A percentile compares a stretch with the other conserved stretches of the same genome.
These are phyloP conservation scores for Imbricaverruca yamaguchii DNA, from an alignment of 2,888 invertebrate species.

Conservation along the genomic window DNA sequence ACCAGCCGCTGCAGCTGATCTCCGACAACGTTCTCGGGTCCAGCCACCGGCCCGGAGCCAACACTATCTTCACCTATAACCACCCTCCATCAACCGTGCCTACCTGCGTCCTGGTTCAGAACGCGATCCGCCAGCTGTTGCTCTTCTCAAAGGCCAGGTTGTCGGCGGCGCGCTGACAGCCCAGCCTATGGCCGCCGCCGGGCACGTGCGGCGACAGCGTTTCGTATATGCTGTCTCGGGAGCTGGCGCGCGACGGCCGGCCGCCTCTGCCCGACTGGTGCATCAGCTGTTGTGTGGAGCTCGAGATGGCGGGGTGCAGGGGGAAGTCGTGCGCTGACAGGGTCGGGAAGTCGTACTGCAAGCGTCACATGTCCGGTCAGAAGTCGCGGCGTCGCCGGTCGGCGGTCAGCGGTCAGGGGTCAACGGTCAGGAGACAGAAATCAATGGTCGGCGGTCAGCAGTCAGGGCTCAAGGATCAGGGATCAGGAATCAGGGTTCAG, in stretches of 20 bases:
- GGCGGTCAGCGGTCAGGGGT: too few relatives aligned
- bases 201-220: neutral
- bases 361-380: conserved; percentile 9
- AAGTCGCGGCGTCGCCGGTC: too few relatives aligned
- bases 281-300: neutral
- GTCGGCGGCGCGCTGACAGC: neutral
- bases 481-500: too few relatives aligned
- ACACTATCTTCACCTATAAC: too few relatives aligned
- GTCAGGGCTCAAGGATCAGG: too few relatives aligned
- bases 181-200: neutral
- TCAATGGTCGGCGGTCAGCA: too few relatives aligned
- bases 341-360: conserved; percentile 4
- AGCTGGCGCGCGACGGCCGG: neutral
- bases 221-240: conserved; percentile 10
- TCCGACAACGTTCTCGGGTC: too few relatives aligned
- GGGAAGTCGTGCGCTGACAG: conserved; percentile 14
- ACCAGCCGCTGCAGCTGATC: too few relatives aligned
- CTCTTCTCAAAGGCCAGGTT: conserved; percentile 1
- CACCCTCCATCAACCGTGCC: neutral
- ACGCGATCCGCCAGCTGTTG: conserved; percentile 14
- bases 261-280: neutral
- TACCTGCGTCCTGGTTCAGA: neutral
- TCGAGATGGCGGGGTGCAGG: neutral
- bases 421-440: too few relatives aligned
- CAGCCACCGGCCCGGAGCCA: too few relatives aligned